Base-by-base conservation (phyloP, 1,140 invertebrate genomes). In the Zaprionus kolodkinae region DNA sequence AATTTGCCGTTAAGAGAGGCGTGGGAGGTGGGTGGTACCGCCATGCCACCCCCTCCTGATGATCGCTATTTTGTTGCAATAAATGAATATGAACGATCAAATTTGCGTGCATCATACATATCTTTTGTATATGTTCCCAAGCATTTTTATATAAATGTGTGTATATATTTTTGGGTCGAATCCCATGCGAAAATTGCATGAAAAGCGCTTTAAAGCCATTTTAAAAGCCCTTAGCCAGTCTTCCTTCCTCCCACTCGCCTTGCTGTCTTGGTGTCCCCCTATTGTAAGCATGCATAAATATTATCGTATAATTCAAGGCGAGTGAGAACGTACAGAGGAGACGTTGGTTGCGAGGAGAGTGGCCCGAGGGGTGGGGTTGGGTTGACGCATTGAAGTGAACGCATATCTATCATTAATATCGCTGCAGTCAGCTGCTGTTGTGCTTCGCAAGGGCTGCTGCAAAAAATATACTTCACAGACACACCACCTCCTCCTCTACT, bases 371-470 rank as follows among this genome's bases (percentile, higher is more conserved):
- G 17, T 21, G 21, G 2, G 0, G n/a, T 35, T 21, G 67, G 67
- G 17, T 56, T 77, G 70, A 73, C 48, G 84, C 85, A 87, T 88
- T 87, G 79, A 88, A 87, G 83, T 80, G 84, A 88, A 87, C 73
- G 79, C 83, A 88, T 87, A 87, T 87, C 83, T 87, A 88, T 87
- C 84, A 87, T 87, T 87, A 87, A 87, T 87, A 87, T 87, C 84
- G 84, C 84, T 88, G 84, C 84, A 87, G 84, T 87, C 84, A 87
- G 84, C 84, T 87, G 84, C 84, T 87, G 84, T 87, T 87, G 84
- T 83, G 84, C 77, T 75, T 30, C 56, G 68, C 65, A 85, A 71
- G 48, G 40, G 38, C 52, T 68, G 57, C 54, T 54, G 21, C 40
- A 38, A 67, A 67, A 78, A 72, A 72, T 60, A 71, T 64, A 64